These are phyloP conservation scores for Stratiolaelaps scimitus DNA, from an alignment of 1,140 invertebrate genomes.

Conservation along the genomic window DNA sequence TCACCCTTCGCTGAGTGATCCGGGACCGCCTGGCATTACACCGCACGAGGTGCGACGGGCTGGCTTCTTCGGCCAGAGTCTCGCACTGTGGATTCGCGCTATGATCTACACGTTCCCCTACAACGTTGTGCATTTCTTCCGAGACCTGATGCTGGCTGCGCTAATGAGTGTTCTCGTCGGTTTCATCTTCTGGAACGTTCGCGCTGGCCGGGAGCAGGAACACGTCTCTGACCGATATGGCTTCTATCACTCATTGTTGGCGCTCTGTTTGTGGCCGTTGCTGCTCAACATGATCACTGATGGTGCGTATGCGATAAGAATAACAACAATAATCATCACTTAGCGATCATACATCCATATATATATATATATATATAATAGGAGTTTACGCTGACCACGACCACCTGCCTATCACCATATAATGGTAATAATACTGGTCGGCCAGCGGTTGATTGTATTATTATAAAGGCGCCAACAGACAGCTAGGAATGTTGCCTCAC, in stretches of 20 bases:
- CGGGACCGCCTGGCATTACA: constrained; percentile 58
- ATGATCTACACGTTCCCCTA: constrained; percentile 73
- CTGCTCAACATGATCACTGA: constrained; percentile 56
- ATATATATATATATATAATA: too few species aligned
- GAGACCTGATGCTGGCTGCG: constrained; percentile 59
- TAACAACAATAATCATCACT: too few species aligned
- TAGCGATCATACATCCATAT: too few species aligned
- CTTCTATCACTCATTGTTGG: constrained; percentile 68
- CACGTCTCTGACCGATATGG: constrained; percentile 51
- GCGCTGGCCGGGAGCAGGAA: constrained; percentile 43
- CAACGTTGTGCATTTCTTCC: constrained; percentile 61
- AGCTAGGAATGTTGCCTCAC: too few species aligned
- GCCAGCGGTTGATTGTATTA: too few species aligned
- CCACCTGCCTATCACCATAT: too few species aligned
- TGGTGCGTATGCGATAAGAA: constrained; percentile 33
- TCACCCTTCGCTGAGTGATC: constrained; percentile 51
- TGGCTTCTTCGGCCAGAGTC: constrained; percentile 51
- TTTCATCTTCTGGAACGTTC: constrained; percentile 74
- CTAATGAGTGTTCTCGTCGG: constrained; percentile 68
- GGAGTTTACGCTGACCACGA: too few species aligned
- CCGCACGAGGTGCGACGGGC: constrained; percentile 52
- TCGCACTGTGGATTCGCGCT: constrained; percentile 56
- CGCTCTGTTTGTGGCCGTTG: constrained; percentile 60
- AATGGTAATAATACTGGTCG: too few species aligned
- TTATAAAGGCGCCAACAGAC: too few species aligned